Evolutionary conservation across 92 coral and sea anemone species (phyloP).

Genomic region (Blastomussa wellsi): DNA sequence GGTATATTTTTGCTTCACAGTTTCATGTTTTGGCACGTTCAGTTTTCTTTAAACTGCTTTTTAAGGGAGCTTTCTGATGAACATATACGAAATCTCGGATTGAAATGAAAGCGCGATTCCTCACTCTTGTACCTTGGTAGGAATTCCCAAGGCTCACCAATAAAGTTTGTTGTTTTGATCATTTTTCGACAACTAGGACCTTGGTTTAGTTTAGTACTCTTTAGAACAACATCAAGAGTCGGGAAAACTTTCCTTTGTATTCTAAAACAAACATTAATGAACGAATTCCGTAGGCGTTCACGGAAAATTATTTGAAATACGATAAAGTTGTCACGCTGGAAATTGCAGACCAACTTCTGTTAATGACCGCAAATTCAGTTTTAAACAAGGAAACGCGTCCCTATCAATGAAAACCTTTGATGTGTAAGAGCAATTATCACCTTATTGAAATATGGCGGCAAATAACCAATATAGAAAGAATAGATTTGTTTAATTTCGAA

Average conservation of each 20-base stretch:
- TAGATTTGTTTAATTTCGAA: slow-evolving; percentile 6
- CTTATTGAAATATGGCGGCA: slow-evolving; percentile 12
- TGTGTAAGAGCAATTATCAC: not conserved
- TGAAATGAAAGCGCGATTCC: not conserved
- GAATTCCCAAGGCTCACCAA: not conserved
- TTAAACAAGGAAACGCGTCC: slow-evolving; percentile 5
- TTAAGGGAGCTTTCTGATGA: not conserved
- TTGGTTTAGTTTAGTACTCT: not conserved
- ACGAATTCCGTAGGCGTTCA: slow-evolving; percentile 1
- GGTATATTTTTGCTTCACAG: not conserved
- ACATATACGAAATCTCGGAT: not conserved
- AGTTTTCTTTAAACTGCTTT: not conserved
- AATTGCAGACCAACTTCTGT: not conserved
- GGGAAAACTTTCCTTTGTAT: not conserved
- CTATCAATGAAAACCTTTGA: slow-evolving; percentile 3
- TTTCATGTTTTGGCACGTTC: not conserved
- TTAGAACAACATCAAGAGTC: not conserved
- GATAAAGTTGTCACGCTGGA: not conserved
- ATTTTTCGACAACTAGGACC: not conserved
- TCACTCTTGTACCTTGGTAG: not conserved
- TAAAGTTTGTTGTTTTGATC: not conserved
- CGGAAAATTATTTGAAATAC: slow-evolving; percentile 3
- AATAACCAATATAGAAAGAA: not conserved
- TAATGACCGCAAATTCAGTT: slow-evolving; percentile 16
- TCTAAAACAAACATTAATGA: not conserved